These are phyloP conservation scores for Acrossocheilus wenchowensis DNA, from an alignment of 2,797 vertebrate species.

Conservation along the genomic window DNA sequence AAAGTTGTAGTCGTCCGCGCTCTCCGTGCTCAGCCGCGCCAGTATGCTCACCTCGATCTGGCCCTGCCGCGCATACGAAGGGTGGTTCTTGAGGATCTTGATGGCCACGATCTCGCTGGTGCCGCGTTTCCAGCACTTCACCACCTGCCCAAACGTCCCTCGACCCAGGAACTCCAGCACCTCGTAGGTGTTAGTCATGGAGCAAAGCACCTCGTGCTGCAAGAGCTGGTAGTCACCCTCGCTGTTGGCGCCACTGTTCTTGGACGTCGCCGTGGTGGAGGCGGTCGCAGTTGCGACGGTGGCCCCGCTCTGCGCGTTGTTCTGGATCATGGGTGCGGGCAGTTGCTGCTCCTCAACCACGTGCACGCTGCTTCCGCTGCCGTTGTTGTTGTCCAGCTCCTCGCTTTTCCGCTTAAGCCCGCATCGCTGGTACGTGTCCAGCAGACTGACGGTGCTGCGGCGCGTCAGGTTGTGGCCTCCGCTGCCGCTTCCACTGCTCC, in stretches of 20 bases:
- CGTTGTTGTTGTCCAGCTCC: constrained; percentile 94
- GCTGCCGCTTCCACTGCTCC: constrained; percentile 80
- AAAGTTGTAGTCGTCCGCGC: constrained; percentile 97
- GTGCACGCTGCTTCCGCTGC: constrained; percentile 82
- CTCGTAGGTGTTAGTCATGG: constrained; percentile 99
- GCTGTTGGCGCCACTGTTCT: constrained; percentile 95
- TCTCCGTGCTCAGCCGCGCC: constrained; percentile 96
- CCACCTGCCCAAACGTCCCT: constrained; percentile 97
- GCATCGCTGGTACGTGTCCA: constrained; percentile 99
- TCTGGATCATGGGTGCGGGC: constrained; percentile 91
- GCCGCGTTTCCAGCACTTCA: constrained; percentile 99
- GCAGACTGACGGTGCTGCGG: constrained; percentile 97
- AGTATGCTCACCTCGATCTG: constrained; percentile 99
- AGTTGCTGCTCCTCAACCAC: constrained; percentile 60
- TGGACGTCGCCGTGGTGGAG: constrained; percentile 93
- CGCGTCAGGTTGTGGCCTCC: constrained; percentile 93
- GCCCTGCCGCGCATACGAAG: constrained; percentile 95
- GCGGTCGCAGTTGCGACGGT: constrained; percentile 85
- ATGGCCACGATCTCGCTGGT: constrained; percentile 99
- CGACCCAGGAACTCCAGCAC: constrained; percentile 97
- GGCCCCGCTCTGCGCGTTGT: constrained; percentile 80
- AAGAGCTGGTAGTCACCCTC: constrained; percentile 98
- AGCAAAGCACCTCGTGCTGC: constrained; percentile 98
- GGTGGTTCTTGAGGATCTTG: constrained; percentile 99
- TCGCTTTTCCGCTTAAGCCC: constrained; percentile 99